Conservation (phyloP, 2,113 vertebrate genomes). For the Sinosuthora webbiana region DNA sequence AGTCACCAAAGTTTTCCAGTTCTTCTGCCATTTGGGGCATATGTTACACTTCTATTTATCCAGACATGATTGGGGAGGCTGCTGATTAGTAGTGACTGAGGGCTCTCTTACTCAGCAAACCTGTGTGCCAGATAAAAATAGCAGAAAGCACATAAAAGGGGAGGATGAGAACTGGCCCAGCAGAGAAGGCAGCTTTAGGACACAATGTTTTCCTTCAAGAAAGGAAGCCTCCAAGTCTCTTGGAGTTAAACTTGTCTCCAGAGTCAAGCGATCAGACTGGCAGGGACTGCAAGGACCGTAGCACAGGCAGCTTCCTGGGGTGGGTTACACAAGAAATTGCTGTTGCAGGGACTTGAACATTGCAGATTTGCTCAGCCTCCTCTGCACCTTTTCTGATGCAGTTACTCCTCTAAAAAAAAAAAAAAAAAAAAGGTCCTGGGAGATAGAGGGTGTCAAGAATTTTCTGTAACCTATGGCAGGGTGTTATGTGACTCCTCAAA, state of each 20-base stretch:
- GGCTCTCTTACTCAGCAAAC: slow-evolving; percentile 12
- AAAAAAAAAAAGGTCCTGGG: background rate
- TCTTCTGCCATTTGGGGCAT: slow-evolving; percentile 22
- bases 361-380: background rate
- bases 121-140: background rate
- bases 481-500: background rate
- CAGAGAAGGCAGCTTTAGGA: background rate
- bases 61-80: background rate
- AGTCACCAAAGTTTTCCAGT: slow-evolving; percentile 27
- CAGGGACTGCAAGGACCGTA: background rate
- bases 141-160: background rate
- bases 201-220: background rate
- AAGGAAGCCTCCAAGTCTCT: background rate
- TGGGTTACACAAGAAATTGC: background rate
- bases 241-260: background rate
- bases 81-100: slow-evolving; percentile 18
- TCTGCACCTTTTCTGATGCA: background rate
- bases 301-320: fast-evolving
- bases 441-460: background rate
- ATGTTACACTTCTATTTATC: slow-evolving; percentile 19
- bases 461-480: background rate
- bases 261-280: background rate
- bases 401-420: background rate
- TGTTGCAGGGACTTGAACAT: background rate
- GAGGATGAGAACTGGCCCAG: background rate